Conservation (phyloP, 2,888 invertebrate genomes). For the Phasia obesa region DNA sequence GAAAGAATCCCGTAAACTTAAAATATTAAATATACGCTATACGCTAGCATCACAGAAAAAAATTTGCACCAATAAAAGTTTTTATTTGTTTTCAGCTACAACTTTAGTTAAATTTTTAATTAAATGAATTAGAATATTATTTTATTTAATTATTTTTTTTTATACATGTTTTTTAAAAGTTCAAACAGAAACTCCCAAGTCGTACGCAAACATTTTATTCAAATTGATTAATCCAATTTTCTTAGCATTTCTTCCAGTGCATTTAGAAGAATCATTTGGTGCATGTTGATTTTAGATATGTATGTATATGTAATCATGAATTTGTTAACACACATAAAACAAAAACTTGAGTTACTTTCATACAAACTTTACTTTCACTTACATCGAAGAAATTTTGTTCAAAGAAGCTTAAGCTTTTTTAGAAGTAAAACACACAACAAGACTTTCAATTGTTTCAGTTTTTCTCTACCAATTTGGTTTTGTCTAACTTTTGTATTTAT, state of each 20-base stretch:
- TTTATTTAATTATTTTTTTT: too few species aligned
- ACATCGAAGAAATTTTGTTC: constrained; percentile 65
- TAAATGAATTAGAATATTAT: too few species aligned
- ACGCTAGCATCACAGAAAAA: too few species aligned
- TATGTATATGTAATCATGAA: constrained; percentile 37
- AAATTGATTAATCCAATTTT: too few species aligned
- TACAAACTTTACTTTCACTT: constrained; percentile 69
- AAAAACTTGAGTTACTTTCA: constrained; percentile 63
- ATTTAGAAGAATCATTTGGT: constrained; percentile 1
- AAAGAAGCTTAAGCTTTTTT: constrained; percentile 46
- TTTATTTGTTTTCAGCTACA: too few species aligned
- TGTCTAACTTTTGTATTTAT: constrained; percentile 54
- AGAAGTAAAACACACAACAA: constrained; percentile 61
- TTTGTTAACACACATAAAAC: constrained; percentile 55
- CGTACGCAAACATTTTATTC: too few species aligned
- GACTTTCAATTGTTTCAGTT: constrained; percentile 67
- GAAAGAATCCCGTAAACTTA: too few species aligned
- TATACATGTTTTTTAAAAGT: too few species aligned
- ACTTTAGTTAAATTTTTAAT: too few species aligned
- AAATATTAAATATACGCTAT: too few species aligned
- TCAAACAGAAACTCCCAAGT: too few species aligned
- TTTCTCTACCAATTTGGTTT: constrained; percentile 27
- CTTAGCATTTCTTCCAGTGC: constrained; percentile 36
- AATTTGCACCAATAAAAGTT: too few species aligned
- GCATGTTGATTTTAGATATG: constrained; percentile 19